These are phyloP conservation scores for Bradypodion pumilum DNA, from an alignment of 2,797 vertebrate species.

Conservation along the genomic window DNA sequence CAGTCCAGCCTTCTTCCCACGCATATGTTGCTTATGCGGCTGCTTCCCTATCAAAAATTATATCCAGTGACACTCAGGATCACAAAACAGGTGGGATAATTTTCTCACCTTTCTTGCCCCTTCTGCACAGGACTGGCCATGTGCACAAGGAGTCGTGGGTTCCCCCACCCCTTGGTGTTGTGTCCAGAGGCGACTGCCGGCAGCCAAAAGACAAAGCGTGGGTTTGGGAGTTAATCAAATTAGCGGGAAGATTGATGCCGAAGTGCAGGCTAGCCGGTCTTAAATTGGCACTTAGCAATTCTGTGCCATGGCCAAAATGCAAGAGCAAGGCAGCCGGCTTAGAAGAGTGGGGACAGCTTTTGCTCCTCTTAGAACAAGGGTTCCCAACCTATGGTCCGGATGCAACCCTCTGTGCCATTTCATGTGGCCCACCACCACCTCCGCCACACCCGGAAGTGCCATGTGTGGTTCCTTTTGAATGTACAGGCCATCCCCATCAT, in stretches of 20 bases:
- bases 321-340: neutral
- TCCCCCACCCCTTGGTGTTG: neutral
- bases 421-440: too few species aligned
- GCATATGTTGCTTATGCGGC: too few species aligned
- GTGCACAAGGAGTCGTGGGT: neutral
- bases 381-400: too few species aligned
- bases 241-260: rapidly evolving
- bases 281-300: rapidly evolving
- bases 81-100: neutral
- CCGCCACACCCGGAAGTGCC: too few species aligned
- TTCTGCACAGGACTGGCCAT: neutral
- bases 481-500: too few species aligned
- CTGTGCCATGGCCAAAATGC: rapidly evolving
- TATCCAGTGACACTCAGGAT: too few species aligned
- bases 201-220: neutral
- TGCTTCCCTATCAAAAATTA: too few species aligned
- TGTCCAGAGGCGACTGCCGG: neutral
- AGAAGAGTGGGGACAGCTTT: rapidly evolving
- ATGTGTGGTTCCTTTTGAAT: too few species aligned
- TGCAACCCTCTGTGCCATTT: too few species aligned
- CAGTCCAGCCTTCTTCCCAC: too few species aligned
- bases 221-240: neutral
- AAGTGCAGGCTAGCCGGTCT: neutral
- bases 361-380: too few species aligned
- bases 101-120: too few species aligned